Base-by-base conservation (phyloP, 2,888 invertebrate genomes). In the Drosophila maculinotata region DNA sequence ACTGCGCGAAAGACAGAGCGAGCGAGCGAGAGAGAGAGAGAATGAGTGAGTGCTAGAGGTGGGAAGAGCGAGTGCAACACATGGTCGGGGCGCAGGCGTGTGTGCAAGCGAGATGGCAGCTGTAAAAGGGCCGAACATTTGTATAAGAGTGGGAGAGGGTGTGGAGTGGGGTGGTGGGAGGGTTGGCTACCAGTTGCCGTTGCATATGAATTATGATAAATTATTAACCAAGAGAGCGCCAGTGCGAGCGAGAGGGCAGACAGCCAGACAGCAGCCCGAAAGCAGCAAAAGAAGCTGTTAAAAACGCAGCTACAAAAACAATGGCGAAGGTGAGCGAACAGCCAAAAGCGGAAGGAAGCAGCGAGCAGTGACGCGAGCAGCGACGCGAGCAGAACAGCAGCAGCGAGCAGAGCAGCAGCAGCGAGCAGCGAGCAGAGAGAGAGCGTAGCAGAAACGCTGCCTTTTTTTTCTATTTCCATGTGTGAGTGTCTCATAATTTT, bases 161-260 rank as follows among this genome's bases (percentile, higher is more conserved):
- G 6, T 0, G 1, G 36, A 14, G 12, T 4, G n/a, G 9, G 15
- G 4, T 7, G 5, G 5, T 3, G 10, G 0, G 38, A 12, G 58
- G 57, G 49, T 6, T 2, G 20, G 63, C 69, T 82, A 81, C 80
- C 81, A 86, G 86, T 85, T 79, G 86, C 77, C 58, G 66, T 47
- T 63, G 67, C 78, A 76, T 84, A 90, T 90, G 89, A 90, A 90
- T 89, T 90, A 90, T 90, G 89, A 90, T 88, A 75, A 88, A 88
- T 90, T 90, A 89, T 88, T 89, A 90, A 90, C 79, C 30, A 30
- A 30, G 28, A 45, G 30, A 17, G 63, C 53, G 65, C 28, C 44
- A 70, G 76, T 56, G 73, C 68, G 65, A 81, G 70, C 15, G 78
- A 60, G 64, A 66, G 15, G 41, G 66, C 51, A 10, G 36, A 39